Evolutionary conservation across 23 tunicate species (phyloP).

Genomic region (Styela clava): DNA sequence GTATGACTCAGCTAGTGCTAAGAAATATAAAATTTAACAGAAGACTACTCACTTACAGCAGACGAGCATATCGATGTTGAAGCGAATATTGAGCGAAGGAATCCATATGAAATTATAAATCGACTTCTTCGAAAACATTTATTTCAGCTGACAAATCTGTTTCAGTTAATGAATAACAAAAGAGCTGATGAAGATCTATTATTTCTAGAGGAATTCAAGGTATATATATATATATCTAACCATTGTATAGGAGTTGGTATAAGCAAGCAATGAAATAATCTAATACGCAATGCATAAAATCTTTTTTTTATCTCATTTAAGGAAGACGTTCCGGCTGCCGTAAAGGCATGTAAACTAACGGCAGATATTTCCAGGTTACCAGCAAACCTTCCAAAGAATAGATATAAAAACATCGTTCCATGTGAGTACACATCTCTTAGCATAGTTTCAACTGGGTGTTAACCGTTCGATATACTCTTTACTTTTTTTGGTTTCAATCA

Average conservation of each 20-base stretch:
- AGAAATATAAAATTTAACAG: not conserved
- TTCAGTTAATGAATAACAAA: not conserved
- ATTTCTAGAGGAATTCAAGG: conserved; percentile 30
- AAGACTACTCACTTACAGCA: not conserved
- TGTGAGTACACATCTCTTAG: not conserved
- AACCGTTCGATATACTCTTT: not conserved
- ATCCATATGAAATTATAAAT: not conserved
- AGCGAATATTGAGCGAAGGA: not conserved
- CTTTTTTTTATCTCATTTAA: not conserved
- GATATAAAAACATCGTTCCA: conserved; percentile 25
- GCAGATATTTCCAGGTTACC: conserved; percentile 14
- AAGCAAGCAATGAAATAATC: not conserved
- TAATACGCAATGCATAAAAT: not conserved
- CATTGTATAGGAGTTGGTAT: too few species aligned
- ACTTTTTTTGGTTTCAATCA: not conserved
- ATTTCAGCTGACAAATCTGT: not conserved
- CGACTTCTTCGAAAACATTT: not conserved
- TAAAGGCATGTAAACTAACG: conserved; percentile 6
- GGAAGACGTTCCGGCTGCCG: not conserved
- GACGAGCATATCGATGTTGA: not conserved
- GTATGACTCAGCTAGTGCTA: too few species aligned
- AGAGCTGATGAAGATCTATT: conserved; percentile 13
- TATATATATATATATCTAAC: not conserved
- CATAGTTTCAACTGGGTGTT: not conserved
- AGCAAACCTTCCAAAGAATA: conserved; percentile 1